Conservation (phyloP, 2,797 vertebrate genomes). For the Macrochelys suwanniensis region DNA sequence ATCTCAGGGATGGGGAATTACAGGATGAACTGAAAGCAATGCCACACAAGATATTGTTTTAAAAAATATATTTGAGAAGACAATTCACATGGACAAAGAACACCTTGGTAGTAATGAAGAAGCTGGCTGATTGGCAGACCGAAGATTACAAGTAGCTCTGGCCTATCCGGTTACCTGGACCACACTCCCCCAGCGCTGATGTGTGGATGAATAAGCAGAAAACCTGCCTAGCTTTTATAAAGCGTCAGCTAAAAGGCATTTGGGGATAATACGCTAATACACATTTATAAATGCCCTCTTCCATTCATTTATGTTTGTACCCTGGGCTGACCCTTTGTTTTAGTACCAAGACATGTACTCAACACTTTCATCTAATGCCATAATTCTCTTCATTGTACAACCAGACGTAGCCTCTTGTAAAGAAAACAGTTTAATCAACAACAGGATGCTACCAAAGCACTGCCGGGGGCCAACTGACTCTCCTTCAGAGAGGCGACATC, state of each 20-base stretch:
- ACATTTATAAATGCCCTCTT: neutral
- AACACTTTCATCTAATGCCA: neutral
- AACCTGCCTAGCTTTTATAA: neutral
- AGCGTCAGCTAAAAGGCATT: constrained; percentile 33
- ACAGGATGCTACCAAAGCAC: neutral
- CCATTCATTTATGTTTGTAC: constrained; percentile 4
- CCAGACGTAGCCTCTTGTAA: constrained; percentile 21
- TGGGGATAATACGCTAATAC: constrained; percentile 7
- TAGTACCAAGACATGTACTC: neutral
- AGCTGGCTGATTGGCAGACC: constrained; percentile 4
- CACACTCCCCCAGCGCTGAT: constrained; percentile 5
- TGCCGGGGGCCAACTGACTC: constrained; percentile 14
- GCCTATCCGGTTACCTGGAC: neutral
- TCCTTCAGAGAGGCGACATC: fast-evolving
- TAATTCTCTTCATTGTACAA: constrained; percentile 24
- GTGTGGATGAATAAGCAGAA: neutral
- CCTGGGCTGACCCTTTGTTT: constrained; percentile 22
- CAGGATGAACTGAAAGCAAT: constrained; percentile 3
- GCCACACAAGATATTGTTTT: too few relatives aligned
- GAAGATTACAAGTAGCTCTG: neutral
- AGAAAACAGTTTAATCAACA: neutral
- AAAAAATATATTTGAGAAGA: neutral
- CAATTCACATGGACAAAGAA: neutral
- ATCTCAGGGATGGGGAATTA: constrained; percentile 16
- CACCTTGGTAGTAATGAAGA: neutral